A percentile compares a stretch with the other conserved stretches of the same genome.
Evolutionary conservation across 2,888 invertebrate species (phyloP).

Genomic region (Philhelius pedissequus): DNA sequence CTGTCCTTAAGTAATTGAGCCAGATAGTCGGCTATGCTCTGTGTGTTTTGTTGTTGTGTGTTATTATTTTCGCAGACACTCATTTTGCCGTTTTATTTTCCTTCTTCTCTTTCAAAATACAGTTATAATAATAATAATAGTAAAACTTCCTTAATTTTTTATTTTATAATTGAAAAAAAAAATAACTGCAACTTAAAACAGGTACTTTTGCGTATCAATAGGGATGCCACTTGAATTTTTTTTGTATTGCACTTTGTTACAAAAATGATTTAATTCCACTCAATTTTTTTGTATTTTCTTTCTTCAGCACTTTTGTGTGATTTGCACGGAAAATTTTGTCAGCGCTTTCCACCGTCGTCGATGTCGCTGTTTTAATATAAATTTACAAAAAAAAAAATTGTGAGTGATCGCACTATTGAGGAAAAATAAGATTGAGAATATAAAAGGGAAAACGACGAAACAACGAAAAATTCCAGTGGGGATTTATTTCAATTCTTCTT

Average conservation of each 20-base stretch:
- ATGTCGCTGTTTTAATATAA: not conserved
- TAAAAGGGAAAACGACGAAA: not conserved
- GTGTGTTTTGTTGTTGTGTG: constrained; percentile 85
- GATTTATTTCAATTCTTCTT: constrained; percentile 7
- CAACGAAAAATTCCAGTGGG: constrained; percentile 33
- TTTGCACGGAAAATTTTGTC: constrained; percentile 35
- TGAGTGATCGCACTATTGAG: constrained; percentile 45
- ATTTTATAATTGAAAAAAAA: not conserved
- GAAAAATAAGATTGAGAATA: constrained; percentile 21
- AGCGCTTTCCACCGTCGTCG: constrained; percentile 47
- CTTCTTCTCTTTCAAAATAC: constrained; percentile 4
- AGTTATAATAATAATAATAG: constrained; percentile 1
- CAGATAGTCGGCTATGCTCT: constrained; percentile 99
- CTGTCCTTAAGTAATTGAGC: constrained; percentile 99
- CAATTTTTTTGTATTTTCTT: constrained; percentile 29
- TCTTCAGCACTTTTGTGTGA: constrained; percentile 45
- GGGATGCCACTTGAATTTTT: constrained; percentile 22
- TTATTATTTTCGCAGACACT: constrained; percentile 79
- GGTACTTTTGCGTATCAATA: constrained; percentile 50
- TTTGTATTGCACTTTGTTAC: constrained; percentile 48
- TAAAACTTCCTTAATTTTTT: not conserved
- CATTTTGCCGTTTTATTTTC: constrained; percentile 72
- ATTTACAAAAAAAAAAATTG: not conserved
- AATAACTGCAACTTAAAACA: constrained; percentile 24
- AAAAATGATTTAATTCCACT: constrained; percentile 42